phyloP scores from a whole-genome alignment of 2,888 invertebrate species.

The Malachius bipustulatus region DNA sequence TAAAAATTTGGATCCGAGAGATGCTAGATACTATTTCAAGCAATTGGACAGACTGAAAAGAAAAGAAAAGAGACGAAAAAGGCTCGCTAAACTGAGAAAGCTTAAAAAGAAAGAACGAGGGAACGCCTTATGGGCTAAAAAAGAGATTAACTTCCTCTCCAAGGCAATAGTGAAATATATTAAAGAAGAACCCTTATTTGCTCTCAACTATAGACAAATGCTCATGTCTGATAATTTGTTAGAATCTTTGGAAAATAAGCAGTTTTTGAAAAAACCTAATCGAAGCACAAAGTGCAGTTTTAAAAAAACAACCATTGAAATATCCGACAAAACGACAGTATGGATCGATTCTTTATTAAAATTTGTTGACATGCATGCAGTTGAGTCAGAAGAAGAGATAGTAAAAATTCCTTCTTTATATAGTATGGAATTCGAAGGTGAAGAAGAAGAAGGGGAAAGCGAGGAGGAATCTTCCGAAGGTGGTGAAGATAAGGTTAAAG shows the following conservation, averaged over 20 bases:
- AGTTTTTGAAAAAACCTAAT: conserved; percentile 7
- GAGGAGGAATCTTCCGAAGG: conserved; percentile 9
- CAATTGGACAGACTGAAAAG: conserved; percentile 23
- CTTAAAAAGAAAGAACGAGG: conserved; percentile 6
- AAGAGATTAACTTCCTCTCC: conserved; percentile 9
- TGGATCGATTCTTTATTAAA: conserved; percentile 10
- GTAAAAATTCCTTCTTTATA: conserved; percentile 12
- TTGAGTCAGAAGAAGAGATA: conserved; percentile 11
- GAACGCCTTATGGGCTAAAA: conserved; percentile 6
- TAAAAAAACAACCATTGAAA: conserved; percentile 6
- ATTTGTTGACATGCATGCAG: background rate
- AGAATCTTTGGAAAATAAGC: background rate
- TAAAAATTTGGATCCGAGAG: conserved; percentile 27
- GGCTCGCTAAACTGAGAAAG: background rate
- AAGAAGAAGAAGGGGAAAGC: conserved; percentile 7
- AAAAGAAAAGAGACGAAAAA: conserved; percentile 11
- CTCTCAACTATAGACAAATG: conserved; percentile 11
- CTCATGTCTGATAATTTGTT: conserved; percentile 10
- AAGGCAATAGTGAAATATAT: conserved; percentile 9
- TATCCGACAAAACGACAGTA: conserved; percentile 10
- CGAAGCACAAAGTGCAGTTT: conserved; percentile 1
- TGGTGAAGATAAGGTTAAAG: conserved; percentile 11
- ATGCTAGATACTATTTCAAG: conserved; percentile 29
- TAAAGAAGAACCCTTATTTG: conserved; percentile 6
- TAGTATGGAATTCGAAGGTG: background rate